Percentiles rank a stretch among this genome's conserved stretches.
phyloP scores from a whole-genome alignment of 2,888 invertebrate species.

The Hydraecia micacea region DNA sequence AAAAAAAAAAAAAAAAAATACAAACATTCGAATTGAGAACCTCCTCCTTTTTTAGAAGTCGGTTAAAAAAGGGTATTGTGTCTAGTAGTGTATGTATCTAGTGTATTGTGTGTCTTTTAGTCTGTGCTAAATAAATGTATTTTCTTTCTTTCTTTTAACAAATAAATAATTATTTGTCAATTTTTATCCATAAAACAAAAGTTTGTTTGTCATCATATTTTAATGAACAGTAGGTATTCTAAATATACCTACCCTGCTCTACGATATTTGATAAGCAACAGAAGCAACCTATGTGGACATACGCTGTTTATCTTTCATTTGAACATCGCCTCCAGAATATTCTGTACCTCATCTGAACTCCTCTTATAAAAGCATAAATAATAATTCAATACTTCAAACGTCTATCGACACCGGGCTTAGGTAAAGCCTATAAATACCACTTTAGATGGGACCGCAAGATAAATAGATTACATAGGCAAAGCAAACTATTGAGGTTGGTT shows the following conservation, averaged over 20 bases:
- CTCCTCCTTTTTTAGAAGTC: too few relatives aligned
- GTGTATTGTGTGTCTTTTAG: too few relatives aligned
- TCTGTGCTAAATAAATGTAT: too few relatives aligned
- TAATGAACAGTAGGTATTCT: too few relatives aligned
- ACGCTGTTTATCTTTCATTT: slow-evolving; percentile 11
- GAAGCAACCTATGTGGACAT: neutral
- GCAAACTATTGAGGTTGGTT: slow-evolving; percentile 31
- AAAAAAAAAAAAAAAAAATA: too few relatives aligned
- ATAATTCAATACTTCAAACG: neutral
- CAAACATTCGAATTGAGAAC: too few relatives aligned
- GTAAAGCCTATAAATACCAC: slow-evolving; percentile 33
- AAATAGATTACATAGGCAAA: slow-evolving; percentile 41
- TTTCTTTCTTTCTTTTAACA: too few relatives aligned
- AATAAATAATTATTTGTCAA: neutral
- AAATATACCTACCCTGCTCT: neutral
- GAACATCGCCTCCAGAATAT: slow-evolving; percentile 2
- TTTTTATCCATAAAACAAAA: neutral
- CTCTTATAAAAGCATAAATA: neutral
- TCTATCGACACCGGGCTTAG: neutral
- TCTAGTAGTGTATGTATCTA: too few relatives aligned
- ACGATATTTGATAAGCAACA: neutral
- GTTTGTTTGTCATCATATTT: neutral
- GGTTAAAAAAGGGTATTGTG: too few relatives aligned
- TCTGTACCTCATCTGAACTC: neutral
- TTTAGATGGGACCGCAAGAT: slow-evolving; percentile 29